phyloP scores from a whole-genome alignment of 2,888 invertebrate genomes.

The Neoaliturus tenellus region DNA sequence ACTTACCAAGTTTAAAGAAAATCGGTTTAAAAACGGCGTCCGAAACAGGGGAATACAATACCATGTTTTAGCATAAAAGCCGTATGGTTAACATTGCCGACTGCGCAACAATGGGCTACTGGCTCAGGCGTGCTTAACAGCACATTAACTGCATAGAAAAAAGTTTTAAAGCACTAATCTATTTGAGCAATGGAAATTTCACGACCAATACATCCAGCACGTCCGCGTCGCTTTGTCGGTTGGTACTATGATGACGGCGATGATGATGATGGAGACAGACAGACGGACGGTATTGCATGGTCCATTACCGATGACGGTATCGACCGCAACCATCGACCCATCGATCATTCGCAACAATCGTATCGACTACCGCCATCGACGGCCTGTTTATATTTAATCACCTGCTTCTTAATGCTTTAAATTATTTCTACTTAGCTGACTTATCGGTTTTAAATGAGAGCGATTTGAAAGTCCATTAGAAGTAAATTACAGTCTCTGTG shows the following conservation, averaged over 20 bases:
- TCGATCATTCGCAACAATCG: conserved; percentile 27
- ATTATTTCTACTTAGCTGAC: conserved; percentile 31
- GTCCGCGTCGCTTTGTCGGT: no score
- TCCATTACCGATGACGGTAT: background rate
- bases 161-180: no score
- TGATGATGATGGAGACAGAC: no score
- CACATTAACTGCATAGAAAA: no score
- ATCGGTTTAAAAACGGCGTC: no score
- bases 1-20: no score
- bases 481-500: conserved; percentile 12
- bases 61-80: no score
- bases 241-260: background rate
- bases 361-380: background rate
- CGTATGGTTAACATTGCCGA: no score
- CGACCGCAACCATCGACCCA: conserved; percentile 14
- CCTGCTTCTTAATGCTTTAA: conserved; percentile 30
- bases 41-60: no score
- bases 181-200: background rate
- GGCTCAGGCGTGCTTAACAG: no score
- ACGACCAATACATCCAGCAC: background rate
- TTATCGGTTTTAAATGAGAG: conserved; percentile 30
- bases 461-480: conserved; percentile 33
- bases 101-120: no score
- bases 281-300: background rate
- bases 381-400: conserved; percentile 28